Conservation (phyloP, 2,113 vertebrate species). For the Melanocharis versteri region DNA sequence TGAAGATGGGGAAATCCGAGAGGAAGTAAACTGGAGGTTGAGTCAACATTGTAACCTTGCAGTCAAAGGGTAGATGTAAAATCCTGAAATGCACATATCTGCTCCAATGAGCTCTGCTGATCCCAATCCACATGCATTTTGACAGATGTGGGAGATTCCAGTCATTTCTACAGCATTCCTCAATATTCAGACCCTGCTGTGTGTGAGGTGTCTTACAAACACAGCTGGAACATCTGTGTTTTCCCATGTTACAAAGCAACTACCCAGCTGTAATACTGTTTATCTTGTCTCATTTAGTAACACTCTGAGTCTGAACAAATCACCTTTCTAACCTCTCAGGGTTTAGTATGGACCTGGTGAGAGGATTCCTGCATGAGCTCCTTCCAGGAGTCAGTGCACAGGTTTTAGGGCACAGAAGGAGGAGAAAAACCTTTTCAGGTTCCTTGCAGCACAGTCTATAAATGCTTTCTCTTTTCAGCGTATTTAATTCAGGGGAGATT, state of each 20-base stretch:
- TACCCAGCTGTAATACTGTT: not conserved
- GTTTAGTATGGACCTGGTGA: not conserved
- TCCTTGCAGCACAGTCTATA: not conserved
- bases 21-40: conserved; percentile 25
- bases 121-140: not conserved
- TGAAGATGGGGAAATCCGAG: not conserved
- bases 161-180: not conserved
- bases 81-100: not conserved
- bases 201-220: not conserved
- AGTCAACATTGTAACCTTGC: not conserved
- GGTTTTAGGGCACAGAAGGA: not conserved
- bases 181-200: not conserved
- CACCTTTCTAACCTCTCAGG: not conserved
- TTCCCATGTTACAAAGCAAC: not conserved
- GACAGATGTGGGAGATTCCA: not conserved
- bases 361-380: accelerated
- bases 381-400: not conserved
- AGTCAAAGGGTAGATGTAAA: not conserved
- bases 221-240: not conserved
- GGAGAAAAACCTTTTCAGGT: not conserved
- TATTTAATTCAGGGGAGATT: not conserved
- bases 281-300: not conserved
- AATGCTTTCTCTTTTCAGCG: not conserved
- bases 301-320: not conserved
- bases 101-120: not conserved